Conservation (phyloP, 2,113 vertebrate genomes). For the Aegotheles bennettii region DNA sequence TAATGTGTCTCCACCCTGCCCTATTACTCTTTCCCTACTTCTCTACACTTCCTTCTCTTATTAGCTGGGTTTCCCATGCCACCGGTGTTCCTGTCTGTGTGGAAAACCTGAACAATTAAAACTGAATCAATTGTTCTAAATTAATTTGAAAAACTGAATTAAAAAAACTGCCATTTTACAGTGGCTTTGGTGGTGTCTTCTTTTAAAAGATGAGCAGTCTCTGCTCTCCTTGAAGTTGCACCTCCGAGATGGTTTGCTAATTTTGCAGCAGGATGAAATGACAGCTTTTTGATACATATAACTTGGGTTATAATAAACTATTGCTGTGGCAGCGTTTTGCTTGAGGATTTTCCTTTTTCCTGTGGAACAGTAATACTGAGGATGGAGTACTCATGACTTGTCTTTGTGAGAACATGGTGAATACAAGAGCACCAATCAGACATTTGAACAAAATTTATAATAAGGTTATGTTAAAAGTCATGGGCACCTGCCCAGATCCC, state of each 20-base stretch:
- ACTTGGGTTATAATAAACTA: neutral
- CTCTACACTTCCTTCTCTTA: fast-evolving
- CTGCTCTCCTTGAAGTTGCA: neutral
- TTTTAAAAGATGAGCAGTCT: neutral
- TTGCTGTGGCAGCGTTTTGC: neutral
- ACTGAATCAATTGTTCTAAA: neutral
- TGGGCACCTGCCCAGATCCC: neutral
- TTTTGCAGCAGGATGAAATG: neutral
- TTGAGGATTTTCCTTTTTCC: neutral
- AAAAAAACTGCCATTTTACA: fast-evolving
- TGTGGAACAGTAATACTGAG: neutral
- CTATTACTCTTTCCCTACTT: neutral
- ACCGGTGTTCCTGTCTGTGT: fast-evolving
- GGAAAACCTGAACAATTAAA: neutral
- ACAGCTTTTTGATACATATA: neutral
- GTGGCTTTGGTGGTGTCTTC: neutral
- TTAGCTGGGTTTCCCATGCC: neutral
- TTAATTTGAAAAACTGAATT: neutral
- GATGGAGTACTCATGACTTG: neutral
- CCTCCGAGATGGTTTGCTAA: neutral
- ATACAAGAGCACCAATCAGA: neutral
- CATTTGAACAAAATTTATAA: neutral
- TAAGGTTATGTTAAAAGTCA: neutral
- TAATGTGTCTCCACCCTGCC: neutral
- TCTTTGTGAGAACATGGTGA: neutral